Percentiles rank a stretch among this genome's conserved stretches.
Evolutionary conservation across 2,113 vertebrate genomes (phyloP).

Genomic region (Oceanites oceanicus): DNA sequence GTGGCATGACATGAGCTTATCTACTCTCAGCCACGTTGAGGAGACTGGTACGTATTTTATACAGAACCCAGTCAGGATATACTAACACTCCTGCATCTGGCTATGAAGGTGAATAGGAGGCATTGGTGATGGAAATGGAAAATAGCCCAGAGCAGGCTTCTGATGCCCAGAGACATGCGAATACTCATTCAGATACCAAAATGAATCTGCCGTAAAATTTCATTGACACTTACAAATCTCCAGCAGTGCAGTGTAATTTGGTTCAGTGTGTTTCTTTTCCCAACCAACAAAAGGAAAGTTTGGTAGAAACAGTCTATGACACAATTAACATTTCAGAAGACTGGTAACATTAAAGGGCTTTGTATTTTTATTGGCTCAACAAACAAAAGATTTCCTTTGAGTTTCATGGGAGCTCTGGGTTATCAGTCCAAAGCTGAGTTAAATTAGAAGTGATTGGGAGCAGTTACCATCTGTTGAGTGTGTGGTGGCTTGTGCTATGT

Average conservation of each 20-base stretch:
- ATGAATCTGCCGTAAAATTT: neutral
- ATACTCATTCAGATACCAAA: neutral
- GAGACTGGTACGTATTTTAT: neutral
- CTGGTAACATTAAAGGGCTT: neutral
- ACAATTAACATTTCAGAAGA: neutral
- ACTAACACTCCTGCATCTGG: neutral
- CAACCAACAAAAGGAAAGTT: neutral
- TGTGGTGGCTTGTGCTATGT: conserved; percentile 30
- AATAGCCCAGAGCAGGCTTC: neutral
- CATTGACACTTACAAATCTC: neutral
- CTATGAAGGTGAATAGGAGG: neutral
- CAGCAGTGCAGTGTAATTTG: neutral
- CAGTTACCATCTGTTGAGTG: conserved; percentile 50
- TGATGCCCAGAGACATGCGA: neutral
- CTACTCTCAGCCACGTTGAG: neutral
- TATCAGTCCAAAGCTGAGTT: conserved; percentile 20
- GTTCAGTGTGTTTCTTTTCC: neutral
- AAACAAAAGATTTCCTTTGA: neutral
- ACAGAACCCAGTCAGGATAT: neutral
- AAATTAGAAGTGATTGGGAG: conserved; percentile 31
- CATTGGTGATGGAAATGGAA: neutral
- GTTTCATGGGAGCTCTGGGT: neutral
- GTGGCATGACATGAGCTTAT: neutral
- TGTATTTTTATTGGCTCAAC: neutral
- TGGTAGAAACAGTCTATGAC: neutral